A percentile compares a stretch with the other conserved stretches of the same genome.
Evolutionary conservation across 2,113 vertebrate species (phyloP).

Genomic region (Hiodon tergisus): DNA sequence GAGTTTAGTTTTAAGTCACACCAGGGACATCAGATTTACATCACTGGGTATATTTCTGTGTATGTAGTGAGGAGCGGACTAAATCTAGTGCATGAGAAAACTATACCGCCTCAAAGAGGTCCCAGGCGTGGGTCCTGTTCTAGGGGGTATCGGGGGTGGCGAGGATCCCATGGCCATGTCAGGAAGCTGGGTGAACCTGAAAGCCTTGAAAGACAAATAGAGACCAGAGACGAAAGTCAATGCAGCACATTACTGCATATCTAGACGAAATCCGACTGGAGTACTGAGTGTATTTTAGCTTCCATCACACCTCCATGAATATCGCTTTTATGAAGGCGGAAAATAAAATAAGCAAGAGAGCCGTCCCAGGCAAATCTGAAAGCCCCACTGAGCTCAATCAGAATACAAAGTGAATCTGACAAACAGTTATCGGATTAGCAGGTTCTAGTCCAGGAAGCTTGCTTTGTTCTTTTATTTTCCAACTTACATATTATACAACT

Average conservation of each 20-base stretch:
- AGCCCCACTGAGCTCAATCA: too few relatives aligned
- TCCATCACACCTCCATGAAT: too few relatives aligned
- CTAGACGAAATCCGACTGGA: not conserved
- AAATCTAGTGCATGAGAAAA: not conserved
- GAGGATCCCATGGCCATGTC: constrained; percentile 91
- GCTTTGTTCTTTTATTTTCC: too few relatives aligned
- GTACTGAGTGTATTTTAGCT: not conserved
- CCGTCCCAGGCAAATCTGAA: too few relatives aligned
- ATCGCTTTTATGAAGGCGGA: too few relatives aligned
- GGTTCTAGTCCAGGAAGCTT: too few relatives aligned
- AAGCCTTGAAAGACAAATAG: constrained; percentile 68
- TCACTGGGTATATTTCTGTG: constrained; percentile 35
- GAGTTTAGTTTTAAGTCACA: constrained; percentile 40
- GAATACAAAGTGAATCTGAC: too few relatives aligned
- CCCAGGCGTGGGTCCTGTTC: constrained; percentile 82
- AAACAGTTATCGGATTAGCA: too few relatives aligned
- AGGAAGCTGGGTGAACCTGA: constrained; percentile 95
- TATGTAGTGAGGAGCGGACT: constrained; percentile 18
- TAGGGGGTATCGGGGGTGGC: constrained; percentile 85
- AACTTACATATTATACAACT: too few relatives aligned
- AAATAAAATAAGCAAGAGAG: too few relatives aligned
- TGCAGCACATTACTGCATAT: not conserved
- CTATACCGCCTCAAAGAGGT: constrained; percentile 74
- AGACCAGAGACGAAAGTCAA: not conserved
- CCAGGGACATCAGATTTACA: constrained; percentile 30